Evolutionary conservation across 2,113 vertebrate genomes (phyloP).

Genomic region (Antechinus stuartii): DNA sequence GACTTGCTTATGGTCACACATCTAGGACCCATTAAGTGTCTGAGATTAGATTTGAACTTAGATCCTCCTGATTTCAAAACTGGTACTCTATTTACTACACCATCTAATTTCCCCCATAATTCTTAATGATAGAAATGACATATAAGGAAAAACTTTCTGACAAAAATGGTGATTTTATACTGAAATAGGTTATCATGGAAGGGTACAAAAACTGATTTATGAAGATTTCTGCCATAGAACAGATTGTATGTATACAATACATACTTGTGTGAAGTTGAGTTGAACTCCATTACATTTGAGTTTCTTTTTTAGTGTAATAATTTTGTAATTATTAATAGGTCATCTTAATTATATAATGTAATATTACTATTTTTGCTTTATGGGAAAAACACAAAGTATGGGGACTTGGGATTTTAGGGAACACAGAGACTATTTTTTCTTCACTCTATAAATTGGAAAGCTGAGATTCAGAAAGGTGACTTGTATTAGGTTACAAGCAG

Average conservation of each 20-base stretch:
- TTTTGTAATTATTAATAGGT: constrained; percentile 6
- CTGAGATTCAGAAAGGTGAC: neutral
- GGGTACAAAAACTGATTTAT: neutral
- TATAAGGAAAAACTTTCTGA: constrained; percentile 9
- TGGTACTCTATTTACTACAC: too few species aligned
- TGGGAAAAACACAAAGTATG: constrained; percentile 35
- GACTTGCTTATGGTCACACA: too few species aligned
- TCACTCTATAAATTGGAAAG: neutral
- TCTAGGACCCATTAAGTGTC: too few species aligned
- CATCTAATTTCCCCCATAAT: neutral
- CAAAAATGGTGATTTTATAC: neutral
- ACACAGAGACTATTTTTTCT: neutral
- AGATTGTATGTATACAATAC: neutral
- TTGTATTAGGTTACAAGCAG: too few species aligned
- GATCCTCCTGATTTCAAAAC: too few species aligned
- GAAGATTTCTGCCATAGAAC: neutral
- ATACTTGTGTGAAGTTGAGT: neutral
- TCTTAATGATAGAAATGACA: constrained; percentile 39
- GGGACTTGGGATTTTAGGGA: neutral
- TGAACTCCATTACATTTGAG: constrained; percentile 16
- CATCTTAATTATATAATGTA: constrained; percentile 23
- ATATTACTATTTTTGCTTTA: constrained; percentile 31
- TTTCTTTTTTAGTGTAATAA: constrained; percentile 14
- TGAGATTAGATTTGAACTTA: too few species aligned
- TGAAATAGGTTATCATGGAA: neutral